Percentiles rank a stretch among this genome's conserved stretches.
Conservation (phyloP, 2,888 invertebrate genomes). For the Seira musarum region DNA sequence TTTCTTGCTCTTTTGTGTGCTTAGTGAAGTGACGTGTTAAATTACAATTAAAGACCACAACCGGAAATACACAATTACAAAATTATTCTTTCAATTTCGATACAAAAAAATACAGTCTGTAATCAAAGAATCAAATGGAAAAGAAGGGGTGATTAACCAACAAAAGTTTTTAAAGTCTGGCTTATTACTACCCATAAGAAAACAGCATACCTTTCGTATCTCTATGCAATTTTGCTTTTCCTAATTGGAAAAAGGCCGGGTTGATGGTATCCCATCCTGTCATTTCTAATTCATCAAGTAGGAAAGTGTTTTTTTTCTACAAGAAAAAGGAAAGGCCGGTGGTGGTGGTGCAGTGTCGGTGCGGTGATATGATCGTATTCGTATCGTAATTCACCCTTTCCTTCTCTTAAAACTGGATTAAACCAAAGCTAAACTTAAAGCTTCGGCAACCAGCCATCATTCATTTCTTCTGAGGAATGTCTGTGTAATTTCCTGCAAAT, state of each 20-base stretch:
- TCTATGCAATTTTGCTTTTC: no score
- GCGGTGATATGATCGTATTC: no score
- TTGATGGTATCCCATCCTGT: no score
- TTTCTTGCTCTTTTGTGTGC: not conserved
- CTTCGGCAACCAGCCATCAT: not conserved
- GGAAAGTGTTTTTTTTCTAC: no score
- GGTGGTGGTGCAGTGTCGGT: no score
- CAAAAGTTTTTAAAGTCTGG: no score
- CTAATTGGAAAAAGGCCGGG: not conserved
- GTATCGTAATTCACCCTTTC: no score
- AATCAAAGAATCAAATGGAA: conserved; percentile 20
- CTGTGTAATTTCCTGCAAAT: conserved; percentile 20
- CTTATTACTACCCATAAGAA: no score
- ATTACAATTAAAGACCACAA: conserved; percentile 20
- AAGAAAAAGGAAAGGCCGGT: no score
- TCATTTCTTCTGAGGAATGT: not conserved
- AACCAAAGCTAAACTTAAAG: not conserved
- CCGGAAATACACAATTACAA: conserved; percentile 42
- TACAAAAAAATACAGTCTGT: conserved; percentile 23
- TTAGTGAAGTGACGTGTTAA: conserved; percentile 22
- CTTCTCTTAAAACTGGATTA: conserved; percentile 19
- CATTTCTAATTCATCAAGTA: no score
- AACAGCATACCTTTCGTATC: no score
- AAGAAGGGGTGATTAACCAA: conserved; percentile 27
- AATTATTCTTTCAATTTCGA: not conserved